phyloP scores from a whole-genome alignment of 2,113 vertebrate genomes.

The Dromiciops gliroides region DNA sequence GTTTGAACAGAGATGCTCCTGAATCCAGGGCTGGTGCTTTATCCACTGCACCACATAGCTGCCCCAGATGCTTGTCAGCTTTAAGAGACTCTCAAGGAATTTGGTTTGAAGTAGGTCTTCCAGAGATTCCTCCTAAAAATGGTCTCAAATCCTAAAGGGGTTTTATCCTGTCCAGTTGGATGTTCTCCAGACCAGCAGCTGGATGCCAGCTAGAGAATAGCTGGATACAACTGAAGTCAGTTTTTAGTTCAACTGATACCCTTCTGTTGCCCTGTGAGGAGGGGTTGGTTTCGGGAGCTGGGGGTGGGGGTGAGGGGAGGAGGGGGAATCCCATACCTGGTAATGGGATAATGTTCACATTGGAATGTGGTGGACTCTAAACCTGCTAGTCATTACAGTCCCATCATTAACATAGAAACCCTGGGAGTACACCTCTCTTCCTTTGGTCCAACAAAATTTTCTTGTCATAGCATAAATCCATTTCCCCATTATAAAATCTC shows the following conservation, averaged over 20 bases:
- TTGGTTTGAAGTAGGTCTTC: conserved; percentile 21
- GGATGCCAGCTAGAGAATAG: neutral
- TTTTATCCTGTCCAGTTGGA: neutral
- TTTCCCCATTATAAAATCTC: conserved; percentile 26
- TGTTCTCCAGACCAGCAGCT: neutral
- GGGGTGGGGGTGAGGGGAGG: neutral
- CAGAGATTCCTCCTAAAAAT: neutral
- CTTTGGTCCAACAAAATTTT: neutral
- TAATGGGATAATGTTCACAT: neutral
- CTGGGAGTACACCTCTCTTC: neutral
- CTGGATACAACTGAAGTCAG: neutral
- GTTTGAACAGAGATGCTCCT: no score
- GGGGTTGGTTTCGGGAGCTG: no score
- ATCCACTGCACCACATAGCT: no score
- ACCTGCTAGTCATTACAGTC: conserved; percentile 2
- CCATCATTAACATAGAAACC: conserved; percentile 8
- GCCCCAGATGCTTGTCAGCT: neutral
- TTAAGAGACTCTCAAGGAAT: conserved; percentile 30
- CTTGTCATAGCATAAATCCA: neutral
- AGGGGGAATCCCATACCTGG: neutral
- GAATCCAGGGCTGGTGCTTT: no score
- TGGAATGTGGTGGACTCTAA: neutral
- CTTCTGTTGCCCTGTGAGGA: neutral
- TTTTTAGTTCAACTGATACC: neutral
- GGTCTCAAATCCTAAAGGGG: neutral